phyloP scores from a whole-genome alignment of 1,140 invertebrate species.

The Drosophila micromelanica region DNA sequence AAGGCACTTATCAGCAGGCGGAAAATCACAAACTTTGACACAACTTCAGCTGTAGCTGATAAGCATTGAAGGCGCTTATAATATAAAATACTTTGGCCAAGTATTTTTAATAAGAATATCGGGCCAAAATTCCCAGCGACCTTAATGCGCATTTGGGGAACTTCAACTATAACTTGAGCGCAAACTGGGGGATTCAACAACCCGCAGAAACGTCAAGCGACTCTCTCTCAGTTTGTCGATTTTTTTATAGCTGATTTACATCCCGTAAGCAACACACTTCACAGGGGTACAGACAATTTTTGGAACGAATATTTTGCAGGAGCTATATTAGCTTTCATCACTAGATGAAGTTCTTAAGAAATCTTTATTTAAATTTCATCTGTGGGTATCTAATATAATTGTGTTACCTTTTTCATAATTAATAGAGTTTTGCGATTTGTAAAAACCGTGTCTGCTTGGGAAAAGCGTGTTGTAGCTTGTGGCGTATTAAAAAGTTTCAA shows the following conservation, averaged over 20 bases:
- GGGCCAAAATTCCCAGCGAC: conserved; percentile 31
- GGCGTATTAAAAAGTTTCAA: no score
- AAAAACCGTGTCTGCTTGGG: neutral
- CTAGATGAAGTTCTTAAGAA: no score
- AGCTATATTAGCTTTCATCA: no score
- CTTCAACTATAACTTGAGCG: neutral
- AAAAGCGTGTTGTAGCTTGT: no score
- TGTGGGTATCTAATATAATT: no score
- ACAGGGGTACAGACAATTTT: no score
- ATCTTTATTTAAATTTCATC: no score
- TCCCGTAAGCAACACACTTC: no score
- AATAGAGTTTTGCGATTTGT: no score
- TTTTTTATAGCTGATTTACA: no score
- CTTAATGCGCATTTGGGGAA: conserved; percentile 46
- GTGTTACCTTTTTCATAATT: no score
- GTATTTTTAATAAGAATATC: conserved; percentile 58
- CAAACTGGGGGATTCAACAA: conserved; percentile 4
- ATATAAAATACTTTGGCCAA: conserved; percentile 59
- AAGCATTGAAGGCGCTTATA: conserved; percentile 50
- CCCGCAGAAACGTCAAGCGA: conserved; percentile 11
- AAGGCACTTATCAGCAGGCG: conserved; percentile 26
- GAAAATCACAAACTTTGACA: conserved; percentile 48
- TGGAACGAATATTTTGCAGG: no score
- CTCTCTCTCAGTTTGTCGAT: conserved; percentile 3
- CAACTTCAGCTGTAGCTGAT: conserved; percentile 61